Percentiles rank a stretch among this genome's conserved stretches.
phyloP scores from a whole-genome alignment of 2,113 vertebrate genomes.

The Casuarius casuarius region DNA sequence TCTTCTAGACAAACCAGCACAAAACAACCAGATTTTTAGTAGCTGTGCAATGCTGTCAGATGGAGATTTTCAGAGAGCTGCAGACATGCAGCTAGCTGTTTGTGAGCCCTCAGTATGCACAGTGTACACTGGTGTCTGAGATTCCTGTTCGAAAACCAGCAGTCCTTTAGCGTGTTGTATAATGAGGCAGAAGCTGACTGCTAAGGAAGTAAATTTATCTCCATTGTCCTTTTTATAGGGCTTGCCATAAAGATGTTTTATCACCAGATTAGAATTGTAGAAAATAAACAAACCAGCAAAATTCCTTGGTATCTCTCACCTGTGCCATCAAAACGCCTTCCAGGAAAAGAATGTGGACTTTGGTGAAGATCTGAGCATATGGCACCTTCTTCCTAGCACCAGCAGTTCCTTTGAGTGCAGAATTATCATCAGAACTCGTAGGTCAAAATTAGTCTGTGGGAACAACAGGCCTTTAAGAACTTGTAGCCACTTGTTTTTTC shows the following conservation, averaged over 20 bases:
- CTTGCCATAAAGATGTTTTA: background rate
- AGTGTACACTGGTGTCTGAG: background rate
- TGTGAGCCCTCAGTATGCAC: background rate
- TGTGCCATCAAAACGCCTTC: background rate
- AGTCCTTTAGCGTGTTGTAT: background rate
- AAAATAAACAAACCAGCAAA: background rate
- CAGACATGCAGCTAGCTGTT: background rate
- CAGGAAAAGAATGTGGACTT: background rate
- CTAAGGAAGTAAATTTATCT: background rate
- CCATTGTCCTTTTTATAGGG: background rate
- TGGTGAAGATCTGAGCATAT: accelerated
- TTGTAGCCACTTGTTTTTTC: background rate
- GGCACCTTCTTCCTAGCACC: background rate
- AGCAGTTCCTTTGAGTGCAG: accelerated
- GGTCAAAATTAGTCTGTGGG: background rate
- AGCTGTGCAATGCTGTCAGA: background rate
- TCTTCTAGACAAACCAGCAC: background rate
- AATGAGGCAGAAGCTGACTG: background rate
- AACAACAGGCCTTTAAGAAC: background rate
- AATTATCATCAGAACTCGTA: background rate
- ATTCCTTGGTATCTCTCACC: background rate
- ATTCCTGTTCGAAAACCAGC: background rate
- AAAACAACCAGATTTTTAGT: background rate
- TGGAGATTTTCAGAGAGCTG: background rate
- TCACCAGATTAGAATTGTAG: background rate